Evolutionary conservation across 2,797 vertebrate species (phyloP).

Genomic region (Gymnothorax javanicus): DNA sequence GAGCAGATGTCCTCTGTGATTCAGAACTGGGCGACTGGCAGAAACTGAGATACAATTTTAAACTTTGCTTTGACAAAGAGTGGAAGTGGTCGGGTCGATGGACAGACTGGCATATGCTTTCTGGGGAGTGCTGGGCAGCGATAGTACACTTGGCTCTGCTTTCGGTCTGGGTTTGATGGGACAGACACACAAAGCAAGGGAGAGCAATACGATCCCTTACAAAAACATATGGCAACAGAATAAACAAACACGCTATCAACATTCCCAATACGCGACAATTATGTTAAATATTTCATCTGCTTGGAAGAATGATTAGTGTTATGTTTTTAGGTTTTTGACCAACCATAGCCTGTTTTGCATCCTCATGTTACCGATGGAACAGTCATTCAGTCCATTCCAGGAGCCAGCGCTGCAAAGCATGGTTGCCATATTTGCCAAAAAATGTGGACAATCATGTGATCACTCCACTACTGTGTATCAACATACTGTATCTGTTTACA

Average conservation of each 20-base stretch:
- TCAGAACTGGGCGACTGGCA: neutral
- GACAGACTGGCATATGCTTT: neutral
- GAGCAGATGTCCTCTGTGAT: neutral
- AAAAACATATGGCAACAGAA: neutral
- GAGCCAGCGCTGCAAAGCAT: constrained; percentile 21
- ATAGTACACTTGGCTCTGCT: neutral
- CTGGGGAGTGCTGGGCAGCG: neutral
- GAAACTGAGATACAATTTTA: neutral
- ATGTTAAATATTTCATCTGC: neutral
- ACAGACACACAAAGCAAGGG: neutral
- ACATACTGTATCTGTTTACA: constrained; percentile 7
- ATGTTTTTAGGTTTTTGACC: neutral
- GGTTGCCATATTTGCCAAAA: constrained; percentile 34
- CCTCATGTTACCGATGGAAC: constrained; percentile 23
- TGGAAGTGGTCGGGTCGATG: neutral
- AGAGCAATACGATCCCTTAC: neutral
- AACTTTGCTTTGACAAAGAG: neutral
- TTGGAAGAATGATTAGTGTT: neutral
- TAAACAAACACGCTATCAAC: neutral
- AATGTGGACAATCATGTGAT: constrained; percentile 9
- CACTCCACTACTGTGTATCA: neutral
- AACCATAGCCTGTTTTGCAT: constrained; percentile 4
- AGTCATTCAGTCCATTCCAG: constrained; percentile 21
- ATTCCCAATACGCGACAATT: neutral
- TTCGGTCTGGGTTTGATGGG: neutral